Conservation (phyloP, 2,113 vertebrate species). For the Hypomesus transpacificus region DNA sequence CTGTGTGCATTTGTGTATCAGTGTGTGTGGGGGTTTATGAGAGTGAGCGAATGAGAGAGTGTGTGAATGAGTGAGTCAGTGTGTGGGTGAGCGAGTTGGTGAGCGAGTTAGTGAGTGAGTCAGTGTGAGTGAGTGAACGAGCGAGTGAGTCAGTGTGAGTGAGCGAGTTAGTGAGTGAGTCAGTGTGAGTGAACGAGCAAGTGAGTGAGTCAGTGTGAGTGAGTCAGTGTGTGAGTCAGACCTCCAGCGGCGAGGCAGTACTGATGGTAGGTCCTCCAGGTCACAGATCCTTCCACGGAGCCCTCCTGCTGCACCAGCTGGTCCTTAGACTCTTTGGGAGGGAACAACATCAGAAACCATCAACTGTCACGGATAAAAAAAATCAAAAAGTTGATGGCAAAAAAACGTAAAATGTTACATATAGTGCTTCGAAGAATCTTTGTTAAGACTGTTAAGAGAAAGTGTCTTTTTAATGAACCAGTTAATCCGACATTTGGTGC, state of each 20-base stretch:
- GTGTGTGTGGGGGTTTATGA: neutral
- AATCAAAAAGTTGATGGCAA: too few relatives aligned
- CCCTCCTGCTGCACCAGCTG: slow-evolving; percentile 67
- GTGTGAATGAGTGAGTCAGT: neutral
- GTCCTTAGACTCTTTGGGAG: slow-evolving; percentile 31
- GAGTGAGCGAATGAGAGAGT: neutral
- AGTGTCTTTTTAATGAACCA: too few relatives aligned
- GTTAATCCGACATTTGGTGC: too few relatives aligned
- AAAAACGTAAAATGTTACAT: neutral
- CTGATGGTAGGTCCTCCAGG: slow-evolving; percentile 69
- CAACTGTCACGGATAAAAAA: neutral
- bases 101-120: neutral
- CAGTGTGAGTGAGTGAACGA: neutral
- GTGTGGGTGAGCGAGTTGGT: neutral
- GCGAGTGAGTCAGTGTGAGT: too few relatives aligned
- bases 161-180: too few relatives aligned
- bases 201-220: slow-evolving; percentile 1
- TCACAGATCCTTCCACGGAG: slow-evolving; percentile 60
- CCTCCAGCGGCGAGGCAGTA: slow-evolving; percentile 81
- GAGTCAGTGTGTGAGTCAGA: slow-evolving; percentile 25
- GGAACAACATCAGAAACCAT: neutral
- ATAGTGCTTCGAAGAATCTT: neutral
- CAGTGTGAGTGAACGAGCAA: too few relatives aligned
- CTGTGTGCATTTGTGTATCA: neutral
- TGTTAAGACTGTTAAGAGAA: too few relatives aligned